These are phyloP conservation scores for Leucania comma DNA, from an alignment of 2,888 invertebrate species.

Conservation along the genomic window DNA sequence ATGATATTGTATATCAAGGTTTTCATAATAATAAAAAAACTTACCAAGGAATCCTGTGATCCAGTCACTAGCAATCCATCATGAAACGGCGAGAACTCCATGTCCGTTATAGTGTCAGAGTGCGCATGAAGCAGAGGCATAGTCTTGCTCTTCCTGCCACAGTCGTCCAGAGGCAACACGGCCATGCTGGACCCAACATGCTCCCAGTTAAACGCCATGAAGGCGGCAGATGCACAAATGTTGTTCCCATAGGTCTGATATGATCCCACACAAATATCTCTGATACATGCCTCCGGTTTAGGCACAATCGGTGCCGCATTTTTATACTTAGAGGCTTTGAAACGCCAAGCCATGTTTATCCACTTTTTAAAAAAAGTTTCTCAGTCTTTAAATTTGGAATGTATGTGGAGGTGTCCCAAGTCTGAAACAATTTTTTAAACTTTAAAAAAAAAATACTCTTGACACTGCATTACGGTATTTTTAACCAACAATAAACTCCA, in stretches of 20 bases:
- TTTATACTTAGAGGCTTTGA: slow-evolving; percentile 99
- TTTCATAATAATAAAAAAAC: slow-evolving; percentile 58
- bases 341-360: slow-evolving; percentile 96
- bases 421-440: slow-evolving; percentile 72
- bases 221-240: slow-evolving; percentile 97
- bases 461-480: slow-evolving; percentile 56
- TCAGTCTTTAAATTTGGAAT: slow-evolving; percentile 89
- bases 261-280: slow-evolving; percentile 97
- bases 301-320: slow-evolving; percentile 99
- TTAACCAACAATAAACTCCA: slow-evolving; percentile 62
- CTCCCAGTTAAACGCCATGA: slow-evolving; percentile 99
- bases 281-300: slow-evolving; percentile 97
- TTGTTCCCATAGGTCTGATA: slow-evolving; percentile 99
- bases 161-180: slow-evolving; percentile 96
- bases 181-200: slow-evolving; percentile 97
- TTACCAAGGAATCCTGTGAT: slow-evolving; percentile 95
- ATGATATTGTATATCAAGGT: not conserved
- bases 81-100: slow-evolving; percentile 98
- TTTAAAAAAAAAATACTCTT: slow-evolving; percentile 1
- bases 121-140: slow-evolving; percentile 97
- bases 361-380: slow-evolving; percentile 77
- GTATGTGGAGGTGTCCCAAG: slow-evolving; percentile 68
- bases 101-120: slow-evolving; percentile 97
- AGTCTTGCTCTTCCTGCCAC: slow-evolving; percentile 96
- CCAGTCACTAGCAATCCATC: slow-evolving; percentile 97